phyloP scores from a whole-genome alignment of 2,113 vertebrate species.

The Axis porcinus region DNA sequence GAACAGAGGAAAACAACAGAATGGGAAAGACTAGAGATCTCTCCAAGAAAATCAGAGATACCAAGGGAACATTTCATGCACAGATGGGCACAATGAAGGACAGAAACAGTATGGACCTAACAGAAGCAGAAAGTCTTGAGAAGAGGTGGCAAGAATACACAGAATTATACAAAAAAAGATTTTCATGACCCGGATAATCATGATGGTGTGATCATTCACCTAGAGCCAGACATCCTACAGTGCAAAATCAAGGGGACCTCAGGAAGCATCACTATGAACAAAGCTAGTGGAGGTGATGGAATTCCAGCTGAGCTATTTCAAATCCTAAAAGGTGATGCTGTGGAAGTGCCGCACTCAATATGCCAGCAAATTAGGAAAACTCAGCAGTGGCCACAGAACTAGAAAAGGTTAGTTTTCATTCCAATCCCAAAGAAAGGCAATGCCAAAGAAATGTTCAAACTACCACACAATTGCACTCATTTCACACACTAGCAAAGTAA shows the following conservation, averaged over 20 bases:
- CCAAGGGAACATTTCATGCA: background rate
- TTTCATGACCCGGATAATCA: rapidly evolving
- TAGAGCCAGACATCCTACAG: background rate
- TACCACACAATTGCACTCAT: background rate
- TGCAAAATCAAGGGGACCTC: background rate
- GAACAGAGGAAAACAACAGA: background rate
- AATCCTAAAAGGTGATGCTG: background rate
- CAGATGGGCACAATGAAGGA: background rate
- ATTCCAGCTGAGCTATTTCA: background rate
- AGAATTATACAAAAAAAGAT: background rate
- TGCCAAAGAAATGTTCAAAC: background rate
- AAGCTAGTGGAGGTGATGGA: background rate
- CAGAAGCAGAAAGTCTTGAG: background rate
- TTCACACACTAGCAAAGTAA: background rate
- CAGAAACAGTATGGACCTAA: background rate
- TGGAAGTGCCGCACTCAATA: background rate
- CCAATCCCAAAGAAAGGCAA: background rate
- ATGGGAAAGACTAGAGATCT: background rate
- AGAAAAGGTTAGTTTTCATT: background rate
- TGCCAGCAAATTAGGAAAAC: background rate
- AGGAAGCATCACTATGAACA: background rate
- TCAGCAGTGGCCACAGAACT: background rate
- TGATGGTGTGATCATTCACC: background rate
- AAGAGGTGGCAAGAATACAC: background rate
- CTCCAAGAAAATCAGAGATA: background rate